phyloP scores from a whole-genome alignment of 2,797 vertebrate genomes.

The Enteromius viviparus region DNA sequence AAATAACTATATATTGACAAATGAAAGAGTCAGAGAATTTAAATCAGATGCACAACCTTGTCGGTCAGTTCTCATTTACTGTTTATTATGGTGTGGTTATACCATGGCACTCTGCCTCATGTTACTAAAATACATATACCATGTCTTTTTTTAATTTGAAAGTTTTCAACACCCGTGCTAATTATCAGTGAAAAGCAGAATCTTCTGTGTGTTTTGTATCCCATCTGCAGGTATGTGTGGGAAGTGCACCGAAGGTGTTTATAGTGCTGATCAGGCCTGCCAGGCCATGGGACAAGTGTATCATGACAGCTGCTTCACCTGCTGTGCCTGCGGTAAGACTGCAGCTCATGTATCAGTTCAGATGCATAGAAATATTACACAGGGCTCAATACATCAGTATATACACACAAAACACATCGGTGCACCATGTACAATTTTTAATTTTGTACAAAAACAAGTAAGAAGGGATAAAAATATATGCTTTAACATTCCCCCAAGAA shows the following conservation, averaged over 20 bases:
- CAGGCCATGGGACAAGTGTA: constrained; percentile 88
- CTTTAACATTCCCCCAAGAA: background rate
- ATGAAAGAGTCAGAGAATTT: background rate
- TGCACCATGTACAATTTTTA: background rate
- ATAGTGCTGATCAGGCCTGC: constrained; percentile 70
- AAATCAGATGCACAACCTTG: background rate
- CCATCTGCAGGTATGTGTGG: constrained; percentile 63
- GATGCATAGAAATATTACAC: background rate
- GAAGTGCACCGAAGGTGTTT: constrained; percentile 61
- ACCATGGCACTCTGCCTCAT: background rate
- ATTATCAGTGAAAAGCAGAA: background rate
- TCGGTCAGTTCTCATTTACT: background rate
- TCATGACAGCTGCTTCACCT: constrained; percentile 85
- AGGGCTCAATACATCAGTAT: background rate
- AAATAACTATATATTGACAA: background rate
- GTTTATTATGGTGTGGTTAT: background rate
- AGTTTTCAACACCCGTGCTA: background rate
- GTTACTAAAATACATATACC: background rate
- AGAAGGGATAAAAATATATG: background rate
- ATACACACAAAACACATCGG: background rate
- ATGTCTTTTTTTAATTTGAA: too few species aligned
- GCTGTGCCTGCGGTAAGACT: constrained; percentile 77
- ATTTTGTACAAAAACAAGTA: background rate
- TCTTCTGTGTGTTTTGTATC: background rate
- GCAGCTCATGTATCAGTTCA: background rate